Conservation (phyloP, 2,797 vertebrate genomes). For the Siniperca scherzeri region DNA sequence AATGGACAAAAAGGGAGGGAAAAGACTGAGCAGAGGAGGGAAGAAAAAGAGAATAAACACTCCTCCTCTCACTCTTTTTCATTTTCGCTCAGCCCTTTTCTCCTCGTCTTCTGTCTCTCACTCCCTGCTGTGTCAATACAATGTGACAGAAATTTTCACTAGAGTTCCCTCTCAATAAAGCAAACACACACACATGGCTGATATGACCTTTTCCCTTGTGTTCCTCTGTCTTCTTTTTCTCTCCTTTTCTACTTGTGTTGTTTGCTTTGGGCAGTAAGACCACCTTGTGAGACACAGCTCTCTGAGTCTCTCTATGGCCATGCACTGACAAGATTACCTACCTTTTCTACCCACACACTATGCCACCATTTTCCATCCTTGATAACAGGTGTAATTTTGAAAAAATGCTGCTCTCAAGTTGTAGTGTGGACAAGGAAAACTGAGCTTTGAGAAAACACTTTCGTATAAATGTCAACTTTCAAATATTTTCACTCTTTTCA, state of each 20-base stretch:
- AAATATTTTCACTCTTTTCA: too few species aligned
- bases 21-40: constrained; percentile 73
- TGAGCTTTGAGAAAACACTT: not conserved
- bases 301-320: not conserved
- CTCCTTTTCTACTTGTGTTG: constrained; percentile 2
- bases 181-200: constrained; percentile 46
- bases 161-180: constrained; percentile 56
- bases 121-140: constrained; percentile 70
- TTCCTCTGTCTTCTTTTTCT: constrained; percentile 17
- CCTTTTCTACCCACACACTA: not conserved
- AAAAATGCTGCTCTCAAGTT: not conserved
- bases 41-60: constrained; percentile 72
- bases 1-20: constrained; percentile 79
- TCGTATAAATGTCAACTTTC: not conserved
- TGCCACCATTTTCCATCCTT: not conserved
- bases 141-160: constrained; percentile 71
- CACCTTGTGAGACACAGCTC: constrained; percentile 17
- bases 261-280: constrained; percentile 22
- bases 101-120: constrained; percentile 10
- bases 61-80: constrained; percentile 59
- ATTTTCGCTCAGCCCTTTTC: constrained; percentile 19
- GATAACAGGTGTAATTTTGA: not conserved
- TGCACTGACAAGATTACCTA: not conserved
- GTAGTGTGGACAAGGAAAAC: not conserved
- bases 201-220: constrained; percentile 59